These are phyloP conservation scores for Pterophyllum scalare DNA, from an alignment of 2,113 vertebrate species.

Conservation along the genomic window DNA sequence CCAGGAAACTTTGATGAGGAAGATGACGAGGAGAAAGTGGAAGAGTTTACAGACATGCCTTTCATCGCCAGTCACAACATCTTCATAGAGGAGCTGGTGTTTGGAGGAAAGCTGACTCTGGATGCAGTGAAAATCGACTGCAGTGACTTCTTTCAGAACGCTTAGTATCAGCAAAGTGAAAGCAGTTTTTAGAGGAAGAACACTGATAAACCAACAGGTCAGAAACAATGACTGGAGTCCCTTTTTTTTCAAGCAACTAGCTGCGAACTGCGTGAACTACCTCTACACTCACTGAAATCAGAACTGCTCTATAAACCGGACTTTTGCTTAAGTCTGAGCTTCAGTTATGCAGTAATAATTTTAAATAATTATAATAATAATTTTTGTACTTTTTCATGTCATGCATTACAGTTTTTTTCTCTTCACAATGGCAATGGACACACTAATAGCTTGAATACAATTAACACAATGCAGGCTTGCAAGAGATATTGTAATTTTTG, in stretches of 20 bases:
- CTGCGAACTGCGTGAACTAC: slow-evolving; percentile 48
- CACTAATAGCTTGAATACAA: slow-evolving; percentile 23
- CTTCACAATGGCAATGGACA: background rate
- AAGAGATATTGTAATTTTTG: background rate
- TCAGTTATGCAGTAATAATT: slow-evolving; percentile 16
- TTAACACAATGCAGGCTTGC: background rate
- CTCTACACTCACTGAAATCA: slow-evolving; percentile 27
- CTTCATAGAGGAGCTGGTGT: slow-evolving; percentile 39
- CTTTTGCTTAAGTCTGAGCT: background rate
- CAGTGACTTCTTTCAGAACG: slow-evolving; percentile 64
- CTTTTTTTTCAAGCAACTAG: background rate
- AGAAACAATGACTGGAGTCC: background rate
- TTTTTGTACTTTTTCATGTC: background rate
- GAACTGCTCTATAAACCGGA: background rate
- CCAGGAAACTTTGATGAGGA: slow-evolving; percentile 27
- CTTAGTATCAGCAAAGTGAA: background rate
- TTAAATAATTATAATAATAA: background rate
- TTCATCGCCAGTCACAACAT: slow-evolving; percentile 69
- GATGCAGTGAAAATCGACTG: slow-evolving; percentile 81
- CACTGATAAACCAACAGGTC: background rate
- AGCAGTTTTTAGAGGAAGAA: background rate
- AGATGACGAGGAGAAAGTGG: slow-evolving; percentile 43
- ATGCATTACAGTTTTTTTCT: slow-evolving; percentile 54
- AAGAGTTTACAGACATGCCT: slow-evolving; percentile 12
- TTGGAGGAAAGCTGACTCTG: slow-evolving; percentile 76